phyloP scores from a whole-genome alignment of 2,888 invertebrate species.

The Drosophila paranaensis region DNA sequence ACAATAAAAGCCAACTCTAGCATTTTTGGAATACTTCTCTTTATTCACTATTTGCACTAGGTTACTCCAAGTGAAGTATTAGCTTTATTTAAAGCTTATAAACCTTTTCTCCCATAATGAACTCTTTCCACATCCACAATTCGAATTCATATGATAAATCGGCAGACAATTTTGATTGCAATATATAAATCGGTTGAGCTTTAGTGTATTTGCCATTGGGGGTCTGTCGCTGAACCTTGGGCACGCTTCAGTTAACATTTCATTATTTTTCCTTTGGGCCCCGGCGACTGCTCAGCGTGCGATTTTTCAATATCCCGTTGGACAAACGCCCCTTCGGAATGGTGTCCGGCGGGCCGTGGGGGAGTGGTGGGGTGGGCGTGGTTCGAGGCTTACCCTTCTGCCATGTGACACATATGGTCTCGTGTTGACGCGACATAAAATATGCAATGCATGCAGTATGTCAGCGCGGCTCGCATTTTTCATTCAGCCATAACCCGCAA shows the following conservation, averaged over 20 bases:
- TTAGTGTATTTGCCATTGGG: conserved; percentile 43
- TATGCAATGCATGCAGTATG: conserved; percentile 80
- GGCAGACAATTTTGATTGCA: background rate
- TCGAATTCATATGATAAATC: background rate
- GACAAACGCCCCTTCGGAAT: conserved; percentile 61
- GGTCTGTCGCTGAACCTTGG: conserved; percentile 33
- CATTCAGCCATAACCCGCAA: conserved; percentile 25
- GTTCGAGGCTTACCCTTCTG: conserved; percentile 10
- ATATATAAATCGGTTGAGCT: conserved; percentile 37
- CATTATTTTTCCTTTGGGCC: conserved; percentile 49
- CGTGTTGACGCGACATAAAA: conserved; percentile 79
- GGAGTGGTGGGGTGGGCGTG: background rate
- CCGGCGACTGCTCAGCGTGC: conserved; percentile 47
- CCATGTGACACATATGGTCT: conserved; percentile 74
- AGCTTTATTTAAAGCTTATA: too few relatives aligned
- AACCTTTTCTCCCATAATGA: too few relatives aligned
- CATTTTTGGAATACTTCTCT: too few relatives aligned
- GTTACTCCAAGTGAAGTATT: too few relatives aligned
- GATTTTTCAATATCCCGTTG: conserved; percentile 76
- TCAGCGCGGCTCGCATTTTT: conserved; percentile 53
- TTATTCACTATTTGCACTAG: too few relatives aligned
- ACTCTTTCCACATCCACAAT: background rate
- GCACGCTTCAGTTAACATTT: conserved; percentile 56
- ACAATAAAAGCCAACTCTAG: too few relatives aligned
- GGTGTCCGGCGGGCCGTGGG: background rate